Conservation (phyloP, 1,140 invertebrate species). For the Ostrea denselamellosa region DNA sequence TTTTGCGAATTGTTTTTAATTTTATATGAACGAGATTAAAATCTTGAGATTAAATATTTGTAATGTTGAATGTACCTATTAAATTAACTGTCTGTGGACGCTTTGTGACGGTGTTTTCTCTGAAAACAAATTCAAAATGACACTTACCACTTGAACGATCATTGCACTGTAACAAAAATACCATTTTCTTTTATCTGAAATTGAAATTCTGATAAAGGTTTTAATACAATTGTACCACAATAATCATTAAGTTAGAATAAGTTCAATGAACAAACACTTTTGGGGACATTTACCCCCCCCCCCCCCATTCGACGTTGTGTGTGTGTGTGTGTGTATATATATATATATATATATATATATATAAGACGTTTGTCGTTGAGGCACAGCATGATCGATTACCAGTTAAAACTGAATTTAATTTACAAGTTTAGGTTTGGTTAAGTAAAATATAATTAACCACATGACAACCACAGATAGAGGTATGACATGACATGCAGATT, state of each 20-base stretch:
- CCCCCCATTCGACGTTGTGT: no score
- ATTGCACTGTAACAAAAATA: neutral
- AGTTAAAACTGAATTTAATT: neutral
- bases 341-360: no score
- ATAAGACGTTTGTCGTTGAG: neutral
- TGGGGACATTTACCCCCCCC: no score
- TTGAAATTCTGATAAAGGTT: neutral
- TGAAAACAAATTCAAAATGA: neutral
- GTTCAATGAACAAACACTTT: neutral
- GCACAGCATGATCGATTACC: neutral
- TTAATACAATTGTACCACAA: neutral
- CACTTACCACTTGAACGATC: neutral
- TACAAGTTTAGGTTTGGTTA: neutral
- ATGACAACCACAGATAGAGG: no score
- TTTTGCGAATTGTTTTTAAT: neutral
- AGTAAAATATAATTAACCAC: no score
- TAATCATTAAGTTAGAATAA: neutral
- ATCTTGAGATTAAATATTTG: neutral
- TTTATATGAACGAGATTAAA: neutral
- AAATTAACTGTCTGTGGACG: neutral
- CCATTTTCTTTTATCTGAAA: neutral
- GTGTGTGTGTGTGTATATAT: no score
- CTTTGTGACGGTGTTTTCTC: neutral
- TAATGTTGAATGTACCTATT: neutral
- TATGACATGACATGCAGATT: no score